A percentile compares a stretch with the other conserved stretches of the same genome.
phyloP scores from a whole-genome alignment of 2,888 invertebrate species.

The Venustoraphidia nigricollis region DNA sequence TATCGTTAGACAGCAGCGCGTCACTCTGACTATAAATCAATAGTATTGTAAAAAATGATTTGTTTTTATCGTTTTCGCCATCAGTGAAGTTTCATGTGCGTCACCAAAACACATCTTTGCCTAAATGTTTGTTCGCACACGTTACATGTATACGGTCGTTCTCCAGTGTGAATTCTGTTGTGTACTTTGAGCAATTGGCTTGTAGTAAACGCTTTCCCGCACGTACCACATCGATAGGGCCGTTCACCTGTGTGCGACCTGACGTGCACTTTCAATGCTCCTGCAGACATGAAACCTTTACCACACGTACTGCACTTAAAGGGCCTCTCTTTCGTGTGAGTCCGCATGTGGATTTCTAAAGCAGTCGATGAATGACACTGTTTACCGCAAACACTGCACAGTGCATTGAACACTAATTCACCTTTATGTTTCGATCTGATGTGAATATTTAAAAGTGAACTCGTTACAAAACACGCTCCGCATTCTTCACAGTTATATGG shows the following conservation, averaged over 20 bases:
- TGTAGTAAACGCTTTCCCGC: not conserved
- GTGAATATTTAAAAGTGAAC: not conserved
- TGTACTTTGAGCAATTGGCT: not conserved
- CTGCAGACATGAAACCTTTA: not conserved
- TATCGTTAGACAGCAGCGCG: too few species aligned
- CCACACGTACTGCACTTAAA: not conserved
- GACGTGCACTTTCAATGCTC: not conserved
- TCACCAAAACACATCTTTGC: not conserved
- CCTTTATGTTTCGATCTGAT: not conserved
- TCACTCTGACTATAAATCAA: too few species aligned
- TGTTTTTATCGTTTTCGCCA: too few species aligned
- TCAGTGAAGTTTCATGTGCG: not conserved
- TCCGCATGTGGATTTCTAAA: not conserved
- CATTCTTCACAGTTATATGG: not conserved
- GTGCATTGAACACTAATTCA: not conserved
- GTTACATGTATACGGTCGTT: conserved; percentile 1
- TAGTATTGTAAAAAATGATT: too few species aligned
- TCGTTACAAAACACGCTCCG: not conserved
- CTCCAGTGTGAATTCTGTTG: not conserved
- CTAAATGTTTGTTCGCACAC: not conserved
- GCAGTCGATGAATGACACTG: not conserved
- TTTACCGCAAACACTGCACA: not conserved
- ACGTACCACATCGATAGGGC: not conserved
- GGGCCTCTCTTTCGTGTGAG: not conserved
- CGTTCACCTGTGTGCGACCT: not conserved